Conservation (phyloP, 2,888 invertebrate species). For the Prosopocoilus inquinatus region DNA sequence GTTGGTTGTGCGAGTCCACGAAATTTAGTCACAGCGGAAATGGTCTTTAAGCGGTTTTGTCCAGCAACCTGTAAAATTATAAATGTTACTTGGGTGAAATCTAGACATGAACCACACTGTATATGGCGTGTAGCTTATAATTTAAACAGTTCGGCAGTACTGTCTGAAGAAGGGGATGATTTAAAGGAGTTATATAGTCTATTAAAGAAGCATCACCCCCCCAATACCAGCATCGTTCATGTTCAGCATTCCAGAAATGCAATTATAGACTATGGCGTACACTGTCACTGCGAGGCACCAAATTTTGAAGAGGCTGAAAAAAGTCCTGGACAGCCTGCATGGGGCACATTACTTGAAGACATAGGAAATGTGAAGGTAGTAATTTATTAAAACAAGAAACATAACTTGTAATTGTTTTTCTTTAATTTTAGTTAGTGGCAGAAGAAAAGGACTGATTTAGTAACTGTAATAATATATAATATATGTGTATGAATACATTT, state of each 20-base stretch:
- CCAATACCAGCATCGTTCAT: no score
- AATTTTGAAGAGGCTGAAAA: slow-evolving; percentile 4
- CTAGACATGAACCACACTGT: no score
- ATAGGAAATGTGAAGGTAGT: slow-evolving; percentile 1
- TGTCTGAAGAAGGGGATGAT: no score
- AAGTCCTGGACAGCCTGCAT: slow-evolving; percentile 4
- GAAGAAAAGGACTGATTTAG: slow-evolving; percentile 2
- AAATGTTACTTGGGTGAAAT: no score
- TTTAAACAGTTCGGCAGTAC: no score
- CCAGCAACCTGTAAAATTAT: no score
- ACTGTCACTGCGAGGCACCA: neutral
- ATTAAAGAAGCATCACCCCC: no score
- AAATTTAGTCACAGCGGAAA: no score
- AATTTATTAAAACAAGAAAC: slow-evolving; percentile 7
- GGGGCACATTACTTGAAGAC: slow-evolving; percentile 1
- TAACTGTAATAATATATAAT: neutral
- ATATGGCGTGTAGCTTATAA: no score
- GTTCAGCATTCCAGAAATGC: neutral
- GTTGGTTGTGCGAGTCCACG: no score
- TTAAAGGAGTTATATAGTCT: no score
- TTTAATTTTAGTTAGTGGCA: slow-evolving; percentile 2
- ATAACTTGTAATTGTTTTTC: slow-evolving; percentile 2
- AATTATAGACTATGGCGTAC: slow-evolving; percentile 5
- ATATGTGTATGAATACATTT: neutral
- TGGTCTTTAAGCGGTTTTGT: no score